Evolutionary conservation across 2,797 vertebrate species (phyloP).

Genomic region (Gallirallus australis): DNA sequence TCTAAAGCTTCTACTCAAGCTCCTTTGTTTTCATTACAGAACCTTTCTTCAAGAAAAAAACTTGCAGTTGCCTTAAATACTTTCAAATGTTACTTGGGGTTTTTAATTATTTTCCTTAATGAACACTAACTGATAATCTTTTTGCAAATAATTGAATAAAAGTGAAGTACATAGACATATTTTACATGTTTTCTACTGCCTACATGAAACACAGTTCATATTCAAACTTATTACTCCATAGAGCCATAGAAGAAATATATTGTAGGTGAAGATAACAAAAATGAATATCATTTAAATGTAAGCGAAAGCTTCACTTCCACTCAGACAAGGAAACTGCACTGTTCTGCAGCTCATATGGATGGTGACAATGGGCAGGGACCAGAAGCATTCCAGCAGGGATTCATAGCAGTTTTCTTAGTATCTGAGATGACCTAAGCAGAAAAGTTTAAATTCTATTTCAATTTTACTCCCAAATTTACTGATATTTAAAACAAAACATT

Average conservation of each 20-base stretch:
- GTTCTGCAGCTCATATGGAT: not conserved
- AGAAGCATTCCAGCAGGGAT: not conserved
- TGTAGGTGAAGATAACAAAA: not conserved
- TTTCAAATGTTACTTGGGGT: not conserved
- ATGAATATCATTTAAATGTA: not conserved
- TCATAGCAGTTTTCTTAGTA: not conserved
- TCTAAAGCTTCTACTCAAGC: not conserved
- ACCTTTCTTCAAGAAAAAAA: not conserved
- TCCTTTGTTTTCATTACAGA: not conserved
- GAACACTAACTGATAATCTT: not conserved
- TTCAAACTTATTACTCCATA: not conserved
- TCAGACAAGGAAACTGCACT: accelerated
- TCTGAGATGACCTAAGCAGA: not conserved
- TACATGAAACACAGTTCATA: not conserved
- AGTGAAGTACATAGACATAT: not conserved
- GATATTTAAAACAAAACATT: not conserved
- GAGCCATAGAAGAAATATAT: not conserved
- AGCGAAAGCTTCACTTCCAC: not conserved
- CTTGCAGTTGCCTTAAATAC: not conserved
- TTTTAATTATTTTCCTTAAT: not conserved
- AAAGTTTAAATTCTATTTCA: not conserved
- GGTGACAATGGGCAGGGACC: not conserved
- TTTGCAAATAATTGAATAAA: not conserved
- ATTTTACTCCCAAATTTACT: not conserved
- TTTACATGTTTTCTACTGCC: not conserved